Evolutionary conservation across 1,140 invertebrate species (phyloP).

Genomic region (Eubasilissa regina): DNA sequence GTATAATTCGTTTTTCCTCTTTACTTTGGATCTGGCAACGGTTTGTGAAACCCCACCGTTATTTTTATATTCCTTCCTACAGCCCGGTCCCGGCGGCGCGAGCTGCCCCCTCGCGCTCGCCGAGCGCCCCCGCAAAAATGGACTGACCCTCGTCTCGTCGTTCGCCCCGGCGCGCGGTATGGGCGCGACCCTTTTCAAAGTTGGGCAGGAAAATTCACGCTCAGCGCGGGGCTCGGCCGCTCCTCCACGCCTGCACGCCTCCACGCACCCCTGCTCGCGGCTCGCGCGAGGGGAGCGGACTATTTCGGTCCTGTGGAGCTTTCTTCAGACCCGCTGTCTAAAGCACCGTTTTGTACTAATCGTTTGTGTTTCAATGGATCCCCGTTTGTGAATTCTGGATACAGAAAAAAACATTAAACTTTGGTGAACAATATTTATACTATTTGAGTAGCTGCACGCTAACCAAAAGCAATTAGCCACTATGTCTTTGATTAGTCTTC

Average conservation of each 20-base stretch:
- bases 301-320: conserved; percentile 13
- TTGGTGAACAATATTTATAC: too few relatives aligned
- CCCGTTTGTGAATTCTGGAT: too few relatives aligned
- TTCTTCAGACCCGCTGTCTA: conserved; percentile 1
- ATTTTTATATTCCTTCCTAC: conserved; percentile 1
- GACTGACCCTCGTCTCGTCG: background rate
- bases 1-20: background rate
- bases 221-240: too few relatives aligned
- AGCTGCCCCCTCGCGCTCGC: background rate
- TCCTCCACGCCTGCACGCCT: too few relatives aligned
- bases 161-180: too few relatives aligned
- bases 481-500: too few relatives aligned
- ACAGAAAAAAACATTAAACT: too few relatives aligned
- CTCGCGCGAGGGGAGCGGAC: background rate
- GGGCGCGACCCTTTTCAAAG: too few relatives aligned
- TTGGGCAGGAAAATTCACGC: background rate
- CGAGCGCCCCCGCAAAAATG: background rate
- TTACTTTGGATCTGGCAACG: background rate
- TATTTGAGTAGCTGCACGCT: too few relatives aligned
- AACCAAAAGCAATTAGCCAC: too few relatives aligned
- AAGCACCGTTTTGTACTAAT: background rate
- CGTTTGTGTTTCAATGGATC: too few relatives aligned
- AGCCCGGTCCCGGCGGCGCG: background rate
- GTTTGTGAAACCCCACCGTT: conserved; percentile 12
- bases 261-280: conserved; percentile 23